phyloP scores from a whole-genome alignment of 2,888 invertebrate species.

The Drosophila nr. perissopoda region DNA sequence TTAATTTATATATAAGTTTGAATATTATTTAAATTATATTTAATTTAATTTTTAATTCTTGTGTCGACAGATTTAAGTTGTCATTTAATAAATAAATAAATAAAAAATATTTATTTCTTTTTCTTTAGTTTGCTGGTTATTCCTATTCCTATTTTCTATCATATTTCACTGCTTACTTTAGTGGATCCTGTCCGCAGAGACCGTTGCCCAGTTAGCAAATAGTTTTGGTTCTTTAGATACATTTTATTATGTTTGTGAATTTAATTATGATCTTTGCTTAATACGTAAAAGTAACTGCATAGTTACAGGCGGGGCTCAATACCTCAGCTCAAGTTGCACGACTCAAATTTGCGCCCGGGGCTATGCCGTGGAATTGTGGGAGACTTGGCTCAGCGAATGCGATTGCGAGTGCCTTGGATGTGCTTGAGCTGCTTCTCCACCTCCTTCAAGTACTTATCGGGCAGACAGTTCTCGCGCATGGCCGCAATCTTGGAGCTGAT shows the following conservation, averaged over 20 bases:
- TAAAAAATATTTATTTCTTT: not conserved
- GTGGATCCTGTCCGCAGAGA: no score
- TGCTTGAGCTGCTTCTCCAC: constrained; percentile 83
- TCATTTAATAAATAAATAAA: no score
- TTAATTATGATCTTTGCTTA: not conserved
- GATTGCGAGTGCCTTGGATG: constrained; percentile 65
- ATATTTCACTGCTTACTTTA: not conserved
- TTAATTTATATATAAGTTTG: no score
- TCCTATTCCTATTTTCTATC: not conserved
- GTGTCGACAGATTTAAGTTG: no score
- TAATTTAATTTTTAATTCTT: no score
- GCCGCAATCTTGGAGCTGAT: constrained; percentile 82
- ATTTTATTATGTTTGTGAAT: not conserved
- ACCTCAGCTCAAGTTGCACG: not conserved
- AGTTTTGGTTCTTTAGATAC: not conserved
- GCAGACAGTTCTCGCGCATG: constrained; percentile 84
- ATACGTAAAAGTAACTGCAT: constrained; percentile 25
- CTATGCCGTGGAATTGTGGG: constrained; percentile 25
- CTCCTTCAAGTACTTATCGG: constrained; percentile 84
- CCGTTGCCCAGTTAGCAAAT: not conserved
- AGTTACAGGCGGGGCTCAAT: constrained; percentile 36
- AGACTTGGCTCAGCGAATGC: constrained; percentile 51
- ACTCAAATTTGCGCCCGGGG: constrained; percentile 18
- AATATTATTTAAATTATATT: not conserved
- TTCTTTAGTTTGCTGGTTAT: not conserved